Evolutionary conservation across 2,888 invertebrate species (phyloP).

Genomic region (Netelia fuscicornis): DNA sequence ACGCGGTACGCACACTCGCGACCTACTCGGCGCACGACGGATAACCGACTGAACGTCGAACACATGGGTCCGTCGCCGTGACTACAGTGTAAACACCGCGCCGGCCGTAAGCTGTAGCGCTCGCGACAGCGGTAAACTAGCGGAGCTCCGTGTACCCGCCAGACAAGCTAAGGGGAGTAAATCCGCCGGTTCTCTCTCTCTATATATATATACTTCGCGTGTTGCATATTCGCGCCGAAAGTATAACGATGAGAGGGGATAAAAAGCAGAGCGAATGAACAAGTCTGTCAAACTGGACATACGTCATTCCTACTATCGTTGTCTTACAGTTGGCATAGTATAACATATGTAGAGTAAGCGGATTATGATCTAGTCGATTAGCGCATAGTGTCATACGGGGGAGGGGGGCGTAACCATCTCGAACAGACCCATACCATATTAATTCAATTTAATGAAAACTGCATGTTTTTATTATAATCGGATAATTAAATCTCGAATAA

Average conservation of each 20-base stretch:
- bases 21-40: constrained; percentile 75
- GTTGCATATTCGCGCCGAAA: constrained; percentile 35
- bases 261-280: constrained; percentile 33
- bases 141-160: constrained; percentile 40
- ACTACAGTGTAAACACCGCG: constrained; percentile 81
- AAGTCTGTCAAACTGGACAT: constrained; percentile 34
- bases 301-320: not conserved
- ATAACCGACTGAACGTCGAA: constrained; percentile 83
- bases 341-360: not conserved
- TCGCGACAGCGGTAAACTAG: constrained; percentile 43
- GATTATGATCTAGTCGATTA: too few species aligned
- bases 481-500: not conserved
- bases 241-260: not conserved
- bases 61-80: constrained; percentile 80
- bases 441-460: constrained; percentile 7
- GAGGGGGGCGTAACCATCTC: not conserved
- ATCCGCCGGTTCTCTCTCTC: constrained; percentile 25
- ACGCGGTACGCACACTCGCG: constrained; percentile 62
- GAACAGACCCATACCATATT: not conserved
- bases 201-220: constrained; percentile 6
- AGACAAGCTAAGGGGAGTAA: constrained; percentile 29
- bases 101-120: constrained; percentile 64
- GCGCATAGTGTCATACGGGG: not conserved
- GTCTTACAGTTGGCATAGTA: not conserved
- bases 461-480: not conserved